phyloP scores from a whole-genome alignment of 2,113 vertebrate species.

The Neolamprologus devosi region DNA sequence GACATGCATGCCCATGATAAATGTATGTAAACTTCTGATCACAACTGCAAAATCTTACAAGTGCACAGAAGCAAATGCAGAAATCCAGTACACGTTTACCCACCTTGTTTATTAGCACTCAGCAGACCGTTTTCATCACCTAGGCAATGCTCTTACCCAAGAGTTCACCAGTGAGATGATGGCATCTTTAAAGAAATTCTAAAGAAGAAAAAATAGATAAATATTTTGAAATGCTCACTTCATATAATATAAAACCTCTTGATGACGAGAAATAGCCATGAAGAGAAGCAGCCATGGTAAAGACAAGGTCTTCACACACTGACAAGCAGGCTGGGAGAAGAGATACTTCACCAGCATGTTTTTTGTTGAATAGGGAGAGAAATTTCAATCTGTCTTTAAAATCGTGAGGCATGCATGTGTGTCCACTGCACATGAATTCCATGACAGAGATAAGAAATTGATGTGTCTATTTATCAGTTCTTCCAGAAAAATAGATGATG shows the following conservation, averaged over 20 bases:
- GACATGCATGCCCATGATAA: not conserved
- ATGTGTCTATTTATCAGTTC: not conserved
- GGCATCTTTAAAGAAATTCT: not conserved
- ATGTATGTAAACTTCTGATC: not conserved
- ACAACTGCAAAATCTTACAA: not conserved
- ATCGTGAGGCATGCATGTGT: not conserved
- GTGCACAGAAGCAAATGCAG: not conserved
- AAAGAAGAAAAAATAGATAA: not conserved
- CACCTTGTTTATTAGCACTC: not conserved
- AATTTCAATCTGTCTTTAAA: not conserved
- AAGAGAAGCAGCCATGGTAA: not conserved
- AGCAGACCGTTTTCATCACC: not conserved
- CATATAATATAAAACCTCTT: not conserved
- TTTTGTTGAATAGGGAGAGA: not conserved
- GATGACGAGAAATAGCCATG: not conserved
- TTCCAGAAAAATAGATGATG: not conserved
- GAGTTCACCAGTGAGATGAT: not conserved
- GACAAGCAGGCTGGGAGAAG: not conserved
- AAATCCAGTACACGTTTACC: not conserved
- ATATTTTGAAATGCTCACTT: not conserved
- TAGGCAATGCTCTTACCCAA: not conserved
- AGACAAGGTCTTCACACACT: not conserved
- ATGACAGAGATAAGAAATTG: not conserved
- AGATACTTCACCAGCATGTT: not conserved
- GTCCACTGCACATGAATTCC: not conserved